Percentiles rank a stretch among this genome's conserved stretches.
Conservation (phyloP, 1,140 invertebrate species). For the Phortica variegata region DNA sequence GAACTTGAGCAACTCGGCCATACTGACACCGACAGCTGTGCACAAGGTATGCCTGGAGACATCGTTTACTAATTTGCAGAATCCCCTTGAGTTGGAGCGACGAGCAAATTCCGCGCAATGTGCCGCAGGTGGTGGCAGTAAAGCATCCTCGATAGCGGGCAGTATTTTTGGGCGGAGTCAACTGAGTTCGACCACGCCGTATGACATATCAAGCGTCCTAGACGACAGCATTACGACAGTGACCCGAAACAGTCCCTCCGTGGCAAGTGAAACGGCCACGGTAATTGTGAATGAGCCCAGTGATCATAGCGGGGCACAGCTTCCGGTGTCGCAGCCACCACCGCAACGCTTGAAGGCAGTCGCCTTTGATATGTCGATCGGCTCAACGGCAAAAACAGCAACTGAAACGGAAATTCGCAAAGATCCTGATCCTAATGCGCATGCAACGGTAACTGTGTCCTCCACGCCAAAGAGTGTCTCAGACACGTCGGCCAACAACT, state of each 20-base stretch:
- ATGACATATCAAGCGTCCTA: conserved; percentile 47
- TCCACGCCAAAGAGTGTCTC: too few relatives aligned
- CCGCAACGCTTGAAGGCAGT: conserved; percentile 35
- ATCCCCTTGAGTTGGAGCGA: not conserved
- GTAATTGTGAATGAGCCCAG: conserved; percentile 28
- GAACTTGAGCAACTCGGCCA: conserved; percentile 37
- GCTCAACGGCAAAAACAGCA: conserved; percentile 13
- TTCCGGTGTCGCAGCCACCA: conserved; percentile 3
- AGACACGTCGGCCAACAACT: not conserved
- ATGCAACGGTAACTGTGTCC: too few relatives aligned
- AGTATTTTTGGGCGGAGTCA: conserved; percentile 52
- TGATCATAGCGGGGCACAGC: not conserved
- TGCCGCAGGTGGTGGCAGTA: conserved; percentile 35
- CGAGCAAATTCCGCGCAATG: not conserved
- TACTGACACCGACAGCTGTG: conserved; percentile 59
- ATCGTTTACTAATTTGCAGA: conserved; percentile 67
- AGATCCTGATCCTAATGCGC: not conserved
- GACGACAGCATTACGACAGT: conserved; percentile 46
- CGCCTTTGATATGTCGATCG: conserved; percentile 42
- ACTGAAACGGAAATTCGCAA: not conserved
- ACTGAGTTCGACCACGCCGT: conserved; percentile 37
- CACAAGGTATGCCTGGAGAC: conserved; percentile 72
- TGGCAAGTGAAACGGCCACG: conserved; percentile 38
- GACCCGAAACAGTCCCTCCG: conserved; percentile 38
- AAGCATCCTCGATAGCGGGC: conserved; percentile 58